Percentiles rank a stretch among this genome's conserved stretches.
These are phyloP conservation scores for Halocaridina rubra DNA, from an alignment of 2,888 invertebrate genomes.

Conservation along the genomic window DNA sequence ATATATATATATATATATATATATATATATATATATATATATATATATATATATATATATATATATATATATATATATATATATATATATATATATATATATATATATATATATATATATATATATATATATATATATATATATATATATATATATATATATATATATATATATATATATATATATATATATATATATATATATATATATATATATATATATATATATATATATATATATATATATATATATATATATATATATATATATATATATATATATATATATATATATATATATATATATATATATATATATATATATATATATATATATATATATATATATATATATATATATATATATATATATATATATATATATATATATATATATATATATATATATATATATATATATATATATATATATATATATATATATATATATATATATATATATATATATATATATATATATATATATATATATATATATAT, in stretches of 20 bases:
- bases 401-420: slow-evolving; percentile 1
- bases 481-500: not conserved
- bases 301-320: slow-evolving; percentile 5
- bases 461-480: slow-evolving; percentile 1
- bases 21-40: not conserved
- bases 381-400: not conserved
- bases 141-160: not conserved
- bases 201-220: not conserved
- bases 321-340: slow-evolving; percentile 1
- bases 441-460: not conserved
- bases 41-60: not conserved
- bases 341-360: not conserved
- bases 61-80: not conserved
- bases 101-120: not conserved
- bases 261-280: slow-evolving; percentile 16
- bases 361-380: not conserved
- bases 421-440: not conserved
- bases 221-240: not conserved
- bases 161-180: not conserved
- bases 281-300: slow-evolving; percentile 5
- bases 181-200: not conserved
- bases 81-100: not conserved
- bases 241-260: slow-evolving; percentile 9
- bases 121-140: not conserved
- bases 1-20: not conserved